Base-by-base conservation (phyloP, 2,113 vertebrate species). In the Morone chrysops region DNA sequence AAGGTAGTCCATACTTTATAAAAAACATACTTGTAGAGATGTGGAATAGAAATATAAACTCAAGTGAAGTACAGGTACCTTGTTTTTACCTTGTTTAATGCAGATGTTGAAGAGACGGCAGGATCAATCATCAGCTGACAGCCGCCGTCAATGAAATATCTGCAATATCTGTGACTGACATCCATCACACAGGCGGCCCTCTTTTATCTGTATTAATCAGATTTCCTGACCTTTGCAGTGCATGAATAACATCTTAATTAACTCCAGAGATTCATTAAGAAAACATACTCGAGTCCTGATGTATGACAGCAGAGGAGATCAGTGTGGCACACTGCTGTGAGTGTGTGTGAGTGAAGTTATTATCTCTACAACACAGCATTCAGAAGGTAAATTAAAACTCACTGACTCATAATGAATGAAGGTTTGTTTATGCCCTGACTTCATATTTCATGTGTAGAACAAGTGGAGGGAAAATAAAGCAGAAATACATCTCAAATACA, bases 151-250 rank as follows among this genome's bases (percentile, higher is more conserved):
- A 11, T 50, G 31, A 4, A 57, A 22, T 18, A 50, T 71, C 47
- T 25, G 9, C 16, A 48, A 9, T 38, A 4, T 0, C 11, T 18
- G 12, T 20, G 43, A 18, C 57, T 57, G 16, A 40, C 41, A 77
- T 69, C 25, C 17, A 20, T 74, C 67, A 65, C 51, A 41, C 17
- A 4, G 31, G 16, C 41, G 3, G 2, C 2, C 53, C 1, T 22
- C n/a, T 66, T 62, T 57, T 20, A 8, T 9, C 5, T 45, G 11
- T 66, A 57, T 65, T 38, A 75, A 82, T 81, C 45, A 70, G 75
- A 74, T 79, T 48, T 56, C 2, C 62, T 51, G 56, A 82, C 78
- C 70, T 79, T 89, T 61, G 18, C 13, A 1, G 41, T 0, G 10
- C 1, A 25, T 57, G 31, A 69, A 61, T 1, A 65, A 78, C 78